Percentiles rank a stretch among this genome's conserved stretches.
Conservation (phyloP, 2,113 vertebrate genomes). For the Hippocampus mohnikei region DNA sequence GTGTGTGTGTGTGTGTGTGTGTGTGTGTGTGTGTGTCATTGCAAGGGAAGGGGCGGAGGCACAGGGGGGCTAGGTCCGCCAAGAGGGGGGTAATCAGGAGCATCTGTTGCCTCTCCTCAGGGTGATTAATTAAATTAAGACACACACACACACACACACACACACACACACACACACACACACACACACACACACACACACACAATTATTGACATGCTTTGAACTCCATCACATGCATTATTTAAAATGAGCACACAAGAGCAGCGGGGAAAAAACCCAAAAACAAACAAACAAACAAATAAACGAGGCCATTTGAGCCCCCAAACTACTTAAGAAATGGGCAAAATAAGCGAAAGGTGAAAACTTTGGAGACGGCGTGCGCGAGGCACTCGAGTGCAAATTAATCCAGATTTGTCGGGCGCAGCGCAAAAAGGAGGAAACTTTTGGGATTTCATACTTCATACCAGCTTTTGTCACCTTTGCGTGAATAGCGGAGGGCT, state of each 20-base stretch:
- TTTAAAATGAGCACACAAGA: slow-evolving; percentile 31
- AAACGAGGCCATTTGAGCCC: slow-evolving; percentile 41
- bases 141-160: slow-evolving; percentile 35
- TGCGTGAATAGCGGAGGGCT: slow-evolving; percentile 70
- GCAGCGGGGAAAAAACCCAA: slow-evolving; percentile 1
- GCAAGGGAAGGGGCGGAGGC: too few species aligned
- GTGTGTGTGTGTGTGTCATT: not conserved
- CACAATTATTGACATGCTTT: slow-evolving; percentile 27
- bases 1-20: slow-evolving; percentile 20
- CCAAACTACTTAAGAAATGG: slow-evolving; percentile 55
- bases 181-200: slow-evolving; percentile 17
- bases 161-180: slow-evolving; percentile 19
- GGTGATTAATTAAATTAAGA: slow-evolving; percentile 66
- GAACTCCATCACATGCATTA: slow-evolving; percentile 21
- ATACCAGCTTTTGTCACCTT: slow-evolving; percentile 77
- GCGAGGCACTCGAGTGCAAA: slow-evolving; percentile 65
- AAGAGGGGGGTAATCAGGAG: slow-evolving; percentile 58
- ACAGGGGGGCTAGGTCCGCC: slow-evolving; percentile 19
- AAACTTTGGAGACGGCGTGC: slow-evolving; percentile 59
- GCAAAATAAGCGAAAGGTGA: slow-evolving; percentile 63
- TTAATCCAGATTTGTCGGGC: slow-evolving; percentile 73
- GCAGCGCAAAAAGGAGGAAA: slow-evolving; percentile 54
- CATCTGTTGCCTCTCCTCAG: slow-evolving; percentile 66
- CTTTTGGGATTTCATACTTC: slow-evolving; percentile 76
- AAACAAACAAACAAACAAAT: not conserved